Percentiles rank a stretch among this genome's conserved stretches.
These are phyloP conservation scores for Physeter macrocephalus DNA, from an alignment of 2,113 vertebrate species.

Conservation along the genomic window DNA sequence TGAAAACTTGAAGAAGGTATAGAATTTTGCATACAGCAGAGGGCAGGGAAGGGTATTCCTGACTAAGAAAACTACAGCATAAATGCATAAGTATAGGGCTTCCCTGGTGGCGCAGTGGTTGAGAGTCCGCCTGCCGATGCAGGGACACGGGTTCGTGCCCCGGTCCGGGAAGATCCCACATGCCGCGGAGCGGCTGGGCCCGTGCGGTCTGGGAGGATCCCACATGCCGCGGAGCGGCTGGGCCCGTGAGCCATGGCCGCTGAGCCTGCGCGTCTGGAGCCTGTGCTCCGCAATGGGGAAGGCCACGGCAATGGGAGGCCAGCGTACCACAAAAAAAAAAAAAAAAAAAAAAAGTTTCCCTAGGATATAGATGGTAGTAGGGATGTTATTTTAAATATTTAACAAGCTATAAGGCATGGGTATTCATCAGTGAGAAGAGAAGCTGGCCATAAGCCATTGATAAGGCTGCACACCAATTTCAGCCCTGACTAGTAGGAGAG, in stretches of 20 bases:
- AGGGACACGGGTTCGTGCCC: no score
- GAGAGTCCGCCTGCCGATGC: no score
- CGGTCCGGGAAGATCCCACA: no score
- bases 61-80: background rate
- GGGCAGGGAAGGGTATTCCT: background rate
- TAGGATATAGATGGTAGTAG: background rate
- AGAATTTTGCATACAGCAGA: background rate
- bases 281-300: no score
- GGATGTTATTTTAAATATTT: background rate
- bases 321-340: no score
- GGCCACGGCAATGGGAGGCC: no score
- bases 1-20: background rate
- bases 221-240: no score
- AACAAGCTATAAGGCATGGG: background rate
- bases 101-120: no score
- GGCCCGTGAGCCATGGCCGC: no score
- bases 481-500: background rate
- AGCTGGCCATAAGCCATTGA: background rate
- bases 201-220: no score
- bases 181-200: no score
- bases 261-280: no score
- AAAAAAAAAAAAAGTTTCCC: background rate
- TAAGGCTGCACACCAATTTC: background rate
- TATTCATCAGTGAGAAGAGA: background rate
- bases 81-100: accelerated